Evolutionary conservation across 2,113 vertebrate species (phyloP).

Genomic region (Oplegnathus fasciatus): DNA sequence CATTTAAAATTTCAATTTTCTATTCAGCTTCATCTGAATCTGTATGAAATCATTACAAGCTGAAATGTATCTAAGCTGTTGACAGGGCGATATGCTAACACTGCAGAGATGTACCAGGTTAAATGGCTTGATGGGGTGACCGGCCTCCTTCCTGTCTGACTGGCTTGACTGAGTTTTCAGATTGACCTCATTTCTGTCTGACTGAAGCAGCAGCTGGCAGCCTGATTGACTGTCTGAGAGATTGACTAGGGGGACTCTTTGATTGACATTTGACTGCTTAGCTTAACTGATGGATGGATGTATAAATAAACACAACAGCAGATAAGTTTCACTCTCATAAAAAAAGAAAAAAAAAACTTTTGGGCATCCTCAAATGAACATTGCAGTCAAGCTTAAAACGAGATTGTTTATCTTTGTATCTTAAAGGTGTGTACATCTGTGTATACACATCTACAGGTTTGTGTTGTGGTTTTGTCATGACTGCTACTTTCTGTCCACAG

Average conservation of each 20-base stretch:
- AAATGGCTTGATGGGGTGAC: not conserved
- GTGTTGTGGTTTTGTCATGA: not conserved
- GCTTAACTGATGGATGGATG: conserved; percentile 35
- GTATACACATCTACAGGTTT: too few relatives aligned
- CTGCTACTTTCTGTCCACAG: too few relatives aligned
- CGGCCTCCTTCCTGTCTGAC: conserved; percentile 14
- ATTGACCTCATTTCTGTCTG: conserved; percentile 43
- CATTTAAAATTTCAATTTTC: conserved; percentile 14
- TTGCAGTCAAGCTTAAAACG: not conserved
- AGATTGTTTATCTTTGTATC: not conserved
- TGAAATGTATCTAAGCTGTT: not conserved
- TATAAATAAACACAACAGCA: conserved; percentile 19
- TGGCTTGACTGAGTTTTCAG: conserved; percentile 34
- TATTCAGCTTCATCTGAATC: conserved; percentile 16
- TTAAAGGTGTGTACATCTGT: not conserved
- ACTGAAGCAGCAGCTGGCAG: conserved; percentile 42
- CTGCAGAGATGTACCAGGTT: conserved; percentile 11
- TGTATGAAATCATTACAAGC: not conserved
- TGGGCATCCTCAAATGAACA: not conserved
- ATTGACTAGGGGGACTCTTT: conserved; percentile 27
- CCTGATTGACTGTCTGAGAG: conserved; percentile 50
- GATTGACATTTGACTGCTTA: conserved; percentile 51
- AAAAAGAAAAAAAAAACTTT: not conserved
- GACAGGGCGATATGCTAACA: not conserved
- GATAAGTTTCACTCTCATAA: not conserved